Percentiles rank a stretch among this genome's conserved stretches.
Evolutionary conservation across 2,888 invertebrate genomes (phyloP).

Genomic region (Ramazzottius varieornatus): DNA sequence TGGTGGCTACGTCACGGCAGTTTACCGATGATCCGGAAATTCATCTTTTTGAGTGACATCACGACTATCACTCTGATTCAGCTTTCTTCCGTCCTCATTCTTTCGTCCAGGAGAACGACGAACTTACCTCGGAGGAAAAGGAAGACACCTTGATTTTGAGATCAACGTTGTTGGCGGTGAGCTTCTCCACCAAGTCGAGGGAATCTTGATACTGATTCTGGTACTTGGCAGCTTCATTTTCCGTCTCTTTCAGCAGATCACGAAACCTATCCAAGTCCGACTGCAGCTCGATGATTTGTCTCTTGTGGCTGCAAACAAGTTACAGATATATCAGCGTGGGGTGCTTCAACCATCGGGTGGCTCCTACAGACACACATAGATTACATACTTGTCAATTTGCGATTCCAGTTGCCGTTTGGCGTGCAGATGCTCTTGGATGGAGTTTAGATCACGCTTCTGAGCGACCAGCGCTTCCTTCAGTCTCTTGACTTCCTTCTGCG

Average conservation of each 20-base stretch:
- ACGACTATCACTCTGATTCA: no score
- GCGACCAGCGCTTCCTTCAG: not conserved
- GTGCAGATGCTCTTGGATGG: not conserved
- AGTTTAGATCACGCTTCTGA: not conserved
- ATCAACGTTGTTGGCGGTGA: slow-evolving; percentile 3
- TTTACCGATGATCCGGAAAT: no score
- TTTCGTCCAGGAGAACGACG: not conserved
- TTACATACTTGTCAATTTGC: slow-evolving; percentile 2
- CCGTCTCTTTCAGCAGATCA: slow-evolving; percentile 1
- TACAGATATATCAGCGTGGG: not conserved
- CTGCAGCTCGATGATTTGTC: not conserved
- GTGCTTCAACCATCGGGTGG: no score
- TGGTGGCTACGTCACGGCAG: no score
- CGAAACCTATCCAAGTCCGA: not conserved
- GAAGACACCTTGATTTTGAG: not conserved
- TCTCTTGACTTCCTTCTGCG: not conserved
- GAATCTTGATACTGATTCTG: not conserved
- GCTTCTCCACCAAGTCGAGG: not conserved
- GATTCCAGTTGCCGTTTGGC: not conserved
- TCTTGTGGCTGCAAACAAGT: not conserved
- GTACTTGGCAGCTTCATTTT: not conserved
- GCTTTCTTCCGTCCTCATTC: no score
- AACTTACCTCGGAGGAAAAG: slow-evolving; percentile 2
- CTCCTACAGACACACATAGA: no score
- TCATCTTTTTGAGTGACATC: no score